Percentiles rank a stretch among this genome's conserved stretches.
Evolutionary conservation across 2,113 vertebrate genomes (phyloP).

Genomic region (Hyla sarda): DNA sequence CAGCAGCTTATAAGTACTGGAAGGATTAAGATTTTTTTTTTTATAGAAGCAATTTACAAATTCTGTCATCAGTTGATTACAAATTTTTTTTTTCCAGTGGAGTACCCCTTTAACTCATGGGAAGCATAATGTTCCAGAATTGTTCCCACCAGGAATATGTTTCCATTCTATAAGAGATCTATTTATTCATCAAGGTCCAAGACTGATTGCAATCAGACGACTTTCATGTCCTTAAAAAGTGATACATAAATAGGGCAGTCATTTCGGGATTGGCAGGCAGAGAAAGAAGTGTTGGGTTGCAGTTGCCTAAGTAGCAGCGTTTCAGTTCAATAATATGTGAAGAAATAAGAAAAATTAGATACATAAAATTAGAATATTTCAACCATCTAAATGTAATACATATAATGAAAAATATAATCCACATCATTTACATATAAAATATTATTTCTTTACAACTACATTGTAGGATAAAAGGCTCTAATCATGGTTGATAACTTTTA

Average conservation of each 20-base stretch:
- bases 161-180: constrained; percentile 21
- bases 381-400: not conserved
- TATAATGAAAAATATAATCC: not conserved
- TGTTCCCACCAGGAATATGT: constrained; percentile 42
- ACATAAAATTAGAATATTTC: not conserved
- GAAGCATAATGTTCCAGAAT: not conserved
- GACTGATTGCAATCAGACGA: constrained; percentile 43
- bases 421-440: not conserved
- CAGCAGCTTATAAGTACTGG: no score
- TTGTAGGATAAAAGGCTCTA: no score
- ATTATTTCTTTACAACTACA: no score
- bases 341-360: not conserved
- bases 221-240: constrained; percentile 39
- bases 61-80: no score
- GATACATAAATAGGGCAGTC: not conserved
- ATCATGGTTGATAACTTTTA: no score
- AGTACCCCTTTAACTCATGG: not conserved
- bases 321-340: constrained; percentile 4
- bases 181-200: constrained; percentile 43
- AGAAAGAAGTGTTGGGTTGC: not conserved
- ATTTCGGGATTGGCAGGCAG: constrained; percentile 21
- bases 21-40: no score
- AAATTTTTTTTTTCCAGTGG: no score
- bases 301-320: not conserved
- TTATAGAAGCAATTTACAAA: no score